Base-by-base conservation (phyloP, 2,888 invertebrate genomes). In the Eristalis tenax region DNA sequence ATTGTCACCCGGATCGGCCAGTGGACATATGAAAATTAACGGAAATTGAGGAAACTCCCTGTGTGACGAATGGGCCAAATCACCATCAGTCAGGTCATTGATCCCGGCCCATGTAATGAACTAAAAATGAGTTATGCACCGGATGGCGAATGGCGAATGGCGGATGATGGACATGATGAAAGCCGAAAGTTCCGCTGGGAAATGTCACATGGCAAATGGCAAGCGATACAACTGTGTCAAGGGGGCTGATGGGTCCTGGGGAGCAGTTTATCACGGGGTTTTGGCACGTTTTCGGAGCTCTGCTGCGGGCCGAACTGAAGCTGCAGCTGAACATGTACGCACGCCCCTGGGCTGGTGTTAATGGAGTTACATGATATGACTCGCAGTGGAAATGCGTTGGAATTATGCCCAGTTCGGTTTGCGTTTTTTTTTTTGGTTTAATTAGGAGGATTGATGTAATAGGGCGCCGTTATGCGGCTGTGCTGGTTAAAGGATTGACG, bases 21-120 rank as follows among this genome's bases (percentile, higher is more conserved):
- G 40, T 38, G 63, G 63, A 63, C 74, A 64, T 22, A 80, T 75
- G 83, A 66, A 82, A 86, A 86, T 78, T 77, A 78, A 83, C 78
- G 86, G 82, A 83, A 83, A 86, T 86, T 78, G 86, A 74, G 78
- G 83, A 78, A 83, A 70, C 78, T 43, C 70, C n/a, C 13, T 38
- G 56, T 18, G 50, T 83, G 86, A 86, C 83, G 70, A 65, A 86
- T 86, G 74, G 74, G 56, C 69, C 69, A 85, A 86, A 86, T 86
- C 77, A 74, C 74, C 83, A 86, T 64, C 83, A 77, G 83, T 23
- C 77, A 83, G 78, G 86, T 78, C 86, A 74, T 78, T 83, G 83
- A 74, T 78, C 86, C 74, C 66, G 70, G 50, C 22, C 74, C 23
- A 74, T 56, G 70, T 83, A 82, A 83, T 83, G 86, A 74, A 78